phyloP scores from a whole-genome alignment of 1,140 invertebrate genomes.

The Pomacea maculata region DNA sequence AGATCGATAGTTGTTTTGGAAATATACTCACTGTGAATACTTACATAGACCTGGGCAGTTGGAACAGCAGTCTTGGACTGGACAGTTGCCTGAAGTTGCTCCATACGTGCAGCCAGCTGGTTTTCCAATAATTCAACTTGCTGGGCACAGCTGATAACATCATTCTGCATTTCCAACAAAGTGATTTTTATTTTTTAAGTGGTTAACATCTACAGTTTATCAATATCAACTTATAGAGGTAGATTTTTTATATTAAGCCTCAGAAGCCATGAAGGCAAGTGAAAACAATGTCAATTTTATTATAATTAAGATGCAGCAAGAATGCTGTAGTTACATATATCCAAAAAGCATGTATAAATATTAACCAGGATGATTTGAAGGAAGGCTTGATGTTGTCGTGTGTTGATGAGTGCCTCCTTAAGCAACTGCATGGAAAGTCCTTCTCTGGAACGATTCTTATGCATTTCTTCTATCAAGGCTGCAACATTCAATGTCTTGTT shows the following conservation, averaged over 20 bases:
- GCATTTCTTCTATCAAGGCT: conserved; percentile 59
- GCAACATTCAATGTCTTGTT: conserved; percentile 16
- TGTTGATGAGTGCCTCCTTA: conserved; percentile 63
- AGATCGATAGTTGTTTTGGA: no score
- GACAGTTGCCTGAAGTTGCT: conserved; percentile 64
- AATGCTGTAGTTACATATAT: no score
- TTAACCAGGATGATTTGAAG: conserved; percentile 62
- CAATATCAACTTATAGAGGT: no score
- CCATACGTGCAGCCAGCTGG: conserved; percentile 60
- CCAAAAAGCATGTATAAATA: not conserved
- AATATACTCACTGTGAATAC: conserved; percentile 12
- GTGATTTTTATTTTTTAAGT: not conserved
- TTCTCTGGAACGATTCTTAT: conserved; percentile 41
- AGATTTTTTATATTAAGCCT: no score
- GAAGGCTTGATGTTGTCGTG: conserved; percentile 64
- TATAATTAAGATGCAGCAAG: no score
- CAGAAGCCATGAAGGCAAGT: no score
- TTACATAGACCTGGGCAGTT: conserved; percentile 67
- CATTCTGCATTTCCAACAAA: conserved; percentile 52
- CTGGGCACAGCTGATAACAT: conserved; percentile 65
- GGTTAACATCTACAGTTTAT: no score
- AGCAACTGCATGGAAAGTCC: conserved; percentile 55
- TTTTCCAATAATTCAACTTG: conserved; percentile 63
- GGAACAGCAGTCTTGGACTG: conserved; percentile 66
- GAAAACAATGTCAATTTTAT: no score